Base-by-base conservation (phyloP, 1,140 invertebrate species). In the Nasonia vitripennis region DNA sequence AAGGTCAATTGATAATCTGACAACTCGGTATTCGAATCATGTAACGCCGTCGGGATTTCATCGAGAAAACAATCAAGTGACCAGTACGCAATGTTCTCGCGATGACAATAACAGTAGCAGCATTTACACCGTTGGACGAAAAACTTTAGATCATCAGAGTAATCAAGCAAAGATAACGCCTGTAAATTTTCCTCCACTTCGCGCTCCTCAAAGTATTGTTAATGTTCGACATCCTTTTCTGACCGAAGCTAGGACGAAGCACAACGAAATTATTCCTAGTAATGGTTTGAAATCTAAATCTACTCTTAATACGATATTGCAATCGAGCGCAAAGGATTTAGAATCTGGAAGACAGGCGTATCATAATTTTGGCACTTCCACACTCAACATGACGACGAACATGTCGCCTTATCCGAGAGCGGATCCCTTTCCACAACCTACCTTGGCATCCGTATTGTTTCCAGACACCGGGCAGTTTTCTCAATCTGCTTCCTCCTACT, bases 141-240 rank as follows among this genome's bases (percentile, higher is more conserved):
- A 92, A 37, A 85, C 80, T 10, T 41, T 89, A 31, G 89, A 90
- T n/a, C 88, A 91, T 62, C 87, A 90, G 41, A 88, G 84, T 75
- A 31, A 80, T 12, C 12, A 80, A 3, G 74, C 88, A 23, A 91
- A 91, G 83, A 87, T 88, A 78, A 84, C 89, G 10, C 88, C 89
- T 10, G 86, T 88, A 2, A 92, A 91, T 86, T 92, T 91, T 62
- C 90, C 91, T 2, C 90, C 90, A 10, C 34, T 92, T 41, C 87
- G 90, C 4, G 90, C 91, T 0, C 91, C 90, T 1, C 91, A 91
- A 74, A 91, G 90, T 41, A 90, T 91, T 45, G 90, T 92, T 1
- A 91, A 91, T 62, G 89, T 90, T 11, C 89, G 89, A 5, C 89
- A 91, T 77, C 90, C 90, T 0, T 88, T 91, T 23, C 87, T 91